These are phyloP conservation scores for Harpalus rufipes DNA, from an alignment of 2,888 invertebrate genomes.

Conservation along the genomic window DNA sequence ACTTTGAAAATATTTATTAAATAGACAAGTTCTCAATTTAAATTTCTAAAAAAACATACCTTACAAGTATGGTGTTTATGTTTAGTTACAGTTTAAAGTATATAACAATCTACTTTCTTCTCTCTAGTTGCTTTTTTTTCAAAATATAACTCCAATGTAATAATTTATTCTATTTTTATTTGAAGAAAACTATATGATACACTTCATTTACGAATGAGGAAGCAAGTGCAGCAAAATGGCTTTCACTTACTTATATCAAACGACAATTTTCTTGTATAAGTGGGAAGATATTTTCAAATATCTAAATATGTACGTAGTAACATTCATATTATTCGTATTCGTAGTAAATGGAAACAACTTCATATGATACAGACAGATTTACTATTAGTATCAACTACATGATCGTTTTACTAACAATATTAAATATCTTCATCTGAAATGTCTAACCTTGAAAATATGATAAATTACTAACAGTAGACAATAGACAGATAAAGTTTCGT, in stretches of 20 bases:
- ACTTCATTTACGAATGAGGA: constrained; percentile 38
- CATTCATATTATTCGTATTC: too few species aligned
- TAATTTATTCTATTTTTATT: background rate
- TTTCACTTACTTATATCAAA: constrained; percentile 57
- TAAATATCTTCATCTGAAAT: constrained; percentile 33
- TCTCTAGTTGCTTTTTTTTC: background rate
- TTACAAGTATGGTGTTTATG: background rate
- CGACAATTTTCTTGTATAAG: constrained; percentile 54
- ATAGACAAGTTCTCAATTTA: background rate
- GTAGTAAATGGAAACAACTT: constrained; percentile 23
- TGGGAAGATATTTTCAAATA: constrained; percentile 50
- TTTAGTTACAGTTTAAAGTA: background rate
- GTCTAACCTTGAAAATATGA: constrained; percentile 11
- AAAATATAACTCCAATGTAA: background rate
- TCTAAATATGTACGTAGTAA: background rate
- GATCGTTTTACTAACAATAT: constrained; percentile 1
- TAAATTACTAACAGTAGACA: constrained; percentile 14
- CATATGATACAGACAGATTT: constrained; percentile 17
- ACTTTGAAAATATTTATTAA: too few species aligned
- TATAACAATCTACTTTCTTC: background rate
- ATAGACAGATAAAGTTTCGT: constrained; percentile 33
- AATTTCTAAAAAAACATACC: background rate
- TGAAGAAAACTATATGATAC: constrained; percentile 1
- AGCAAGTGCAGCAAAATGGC: constrained; percentile 49
- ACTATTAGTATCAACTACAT: constrained; percentile 7